Evolutionary conservation across 1,140 invertebrate species (phyloP).

Genomic region (Doryteuthis pealeii): DNA sequence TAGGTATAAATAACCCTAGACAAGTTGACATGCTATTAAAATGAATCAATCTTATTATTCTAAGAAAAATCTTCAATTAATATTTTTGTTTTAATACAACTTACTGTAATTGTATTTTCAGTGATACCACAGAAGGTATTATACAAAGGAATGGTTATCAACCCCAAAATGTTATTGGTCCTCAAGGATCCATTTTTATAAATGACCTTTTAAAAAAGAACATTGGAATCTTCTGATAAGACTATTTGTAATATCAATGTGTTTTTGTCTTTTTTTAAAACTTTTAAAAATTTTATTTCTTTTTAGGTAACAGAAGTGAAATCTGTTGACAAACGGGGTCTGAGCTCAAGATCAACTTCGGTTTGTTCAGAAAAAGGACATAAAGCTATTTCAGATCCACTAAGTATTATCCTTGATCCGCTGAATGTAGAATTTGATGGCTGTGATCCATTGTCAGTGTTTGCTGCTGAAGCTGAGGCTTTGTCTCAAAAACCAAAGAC

Average conservation of each 20-base stretch:
- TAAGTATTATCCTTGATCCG: constrained; percentile 63
- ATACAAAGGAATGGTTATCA: too few species aligned
- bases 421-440: constrained; percentile 60
- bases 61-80: too few species aligned
- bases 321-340: constrained; percentile 38
- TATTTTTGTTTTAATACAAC: too few species aligned
- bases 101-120: too few species aligned
- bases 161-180: too few species aligned
- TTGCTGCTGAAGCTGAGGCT: constrained; percentile 34
- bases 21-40: too few species aligned
- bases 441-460: constrained; percentile 61
- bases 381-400: constrained; percentile 62
- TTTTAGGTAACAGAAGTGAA: constrained; percentile 60
- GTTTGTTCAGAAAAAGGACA: constrained; percentile 14
- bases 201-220: too few species aligned
- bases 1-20: too few species aligned
- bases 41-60: too few species aligned
- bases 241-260: neutral
- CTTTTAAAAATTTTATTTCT: constrained; percentile 30
- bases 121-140: too few species aligned
- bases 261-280: neutral
- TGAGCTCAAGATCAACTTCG: constrained; percentile 24
- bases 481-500: constrained; percentile 11
- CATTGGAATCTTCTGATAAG: too few species aligned
- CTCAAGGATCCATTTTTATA: too few species aligned